Evolutionary conservation across 2,113 vertebrate genomes (phyloP).

Genomic region (Panthera tigris): DNA sequence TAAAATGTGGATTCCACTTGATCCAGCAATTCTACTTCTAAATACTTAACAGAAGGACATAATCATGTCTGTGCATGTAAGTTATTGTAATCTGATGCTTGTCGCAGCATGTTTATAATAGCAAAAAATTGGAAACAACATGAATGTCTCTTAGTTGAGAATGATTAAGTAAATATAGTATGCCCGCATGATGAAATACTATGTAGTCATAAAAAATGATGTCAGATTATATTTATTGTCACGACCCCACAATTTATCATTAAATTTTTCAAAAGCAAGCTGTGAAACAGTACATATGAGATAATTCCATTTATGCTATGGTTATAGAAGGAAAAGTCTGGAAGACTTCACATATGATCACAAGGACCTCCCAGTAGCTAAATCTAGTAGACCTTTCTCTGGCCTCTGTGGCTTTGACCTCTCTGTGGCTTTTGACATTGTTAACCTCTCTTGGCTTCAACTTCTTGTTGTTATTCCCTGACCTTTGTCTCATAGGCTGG

Average conservation of each 20-base stretch:
- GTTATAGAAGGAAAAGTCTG: slow-evolving; percentile 48
- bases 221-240: background rate
- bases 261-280: slow-evolving; percentile 34
- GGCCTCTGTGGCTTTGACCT: slow-evolving; percentile 37
- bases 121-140: background rate
- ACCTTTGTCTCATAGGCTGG: slow-evolving; percentile 51
- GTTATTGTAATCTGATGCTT: slow-evolving; percentile 2
- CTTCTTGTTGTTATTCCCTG: slow-evolving; percentile 47
- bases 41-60: slow-evolving; percentile 35
- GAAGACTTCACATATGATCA: slow-evolving; percentile 45
- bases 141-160: slow-evolving; percentile 25
- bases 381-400: slow-evolving; percentile 46
- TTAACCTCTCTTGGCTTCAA: slow-evolving; percentile 54
- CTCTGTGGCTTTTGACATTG: slow-evolving; percentile 41
- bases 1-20: slow-evolving; percentile 29
- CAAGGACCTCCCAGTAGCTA: background rate
- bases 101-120: background rate
- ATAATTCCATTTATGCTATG: slow-evolving; percentile 32
- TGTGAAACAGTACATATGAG: background rate
- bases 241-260: background rate
- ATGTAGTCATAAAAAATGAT: slow-evolving; percentile 44
- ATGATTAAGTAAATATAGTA: slow-evolving; percentile 20
- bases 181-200: slow-evolving; percentile 36
- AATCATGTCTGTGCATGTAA: slow-evolving; percentile 4
- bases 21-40: background rate